Conservation (phyloP, 2,888 invertebrate species). For the Eurois occulta region DNA sequence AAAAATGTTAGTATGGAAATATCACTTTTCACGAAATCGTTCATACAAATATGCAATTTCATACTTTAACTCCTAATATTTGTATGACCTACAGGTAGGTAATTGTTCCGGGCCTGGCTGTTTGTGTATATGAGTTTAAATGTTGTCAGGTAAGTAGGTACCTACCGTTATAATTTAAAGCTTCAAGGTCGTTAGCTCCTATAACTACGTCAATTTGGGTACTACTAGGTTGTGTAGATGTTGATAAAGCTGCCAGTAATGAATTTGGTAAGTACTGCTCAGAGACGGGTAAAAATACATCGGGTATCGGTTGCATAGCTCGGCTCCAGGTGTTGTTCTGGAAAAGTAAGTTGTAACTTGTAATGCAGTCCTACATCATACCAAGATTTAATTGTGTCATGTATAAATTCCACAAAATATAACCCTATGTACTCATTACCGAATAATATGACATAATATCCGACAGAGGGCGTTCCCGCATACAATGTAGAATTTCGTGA, state of each 20-base stretch:
- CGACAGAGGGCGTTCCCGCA: slow-evolving; percentile 90
- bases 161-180: slow-evolving; percentile 89
- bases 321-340: slow-evolving; percentile 91
- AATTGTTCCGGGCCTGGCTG: neutral
- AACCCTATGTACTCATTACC: slow-evolving; percentile 72
- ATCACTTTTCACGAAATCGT: too few relatives aligned
- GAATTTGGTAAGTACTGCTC: slow-evolving; percentile 91
- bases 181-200: slow-evolving; percentile 93
- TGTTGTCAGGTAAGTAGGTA: neutral
- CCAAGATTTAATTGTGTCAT: neutral
- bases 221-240: slow-evolving; percentile 86
- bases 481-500: slow-evolving; percentile 91
- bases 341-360: slow-evolving; percentile 51
- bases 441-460: slow-evolving; percentile 90
- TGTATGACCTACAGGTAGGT: neutral
- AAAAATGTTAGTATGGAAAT: too few relatives aligned
- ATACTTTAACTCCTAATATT: too few relatives aligned
- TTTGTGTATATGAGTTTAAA: neutral
- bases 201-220: slow-evolving; percentile 92
- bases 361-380: neutral
- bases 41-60: too few relatives aligned
- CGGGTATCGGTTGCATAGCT: slow-evolving; percentile 91
- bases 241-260: slow-evolving; percentile 89
- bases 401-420: slow-evolving; percentile 12
- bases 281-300: slow-evolving; percentile 90